A percentile compares a stretch with the other conserved stretches of the same genome.
Evolutionary conservation across 2,113 vertebrate species (phyloP).

Genomic region (Eclectus roratus): DNA sequence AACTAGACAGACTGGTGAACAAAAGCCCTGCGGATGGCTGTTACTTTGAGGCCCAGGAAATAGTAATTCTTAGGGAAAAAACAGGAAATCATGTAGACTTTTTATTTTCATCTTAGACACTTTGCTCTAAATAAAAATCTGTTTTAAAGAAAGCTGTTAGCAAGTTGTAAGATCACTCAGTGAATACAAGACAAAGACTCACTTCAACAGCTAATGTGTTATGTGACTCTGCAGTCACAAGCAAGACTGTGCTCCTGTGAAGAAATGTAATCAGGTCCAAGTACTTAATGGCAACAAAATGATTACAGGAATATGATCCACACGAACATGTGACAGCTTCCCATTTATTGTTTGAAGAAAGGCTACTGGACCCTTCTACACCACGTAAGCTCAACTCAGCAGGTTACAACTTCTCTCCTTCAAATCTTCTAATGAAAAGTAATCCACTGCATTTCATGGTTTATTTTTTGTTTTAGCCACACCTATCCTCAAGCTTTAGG

Average conservation of each 20-base stretch:
- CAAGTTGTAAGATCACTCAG: not conserved
- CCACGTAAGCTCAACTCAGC: not conserved
- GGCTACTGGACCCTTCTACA: not conserved
- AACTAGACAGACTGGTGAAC: rapidly evolving
- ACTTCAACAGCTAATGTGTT: not conserved
- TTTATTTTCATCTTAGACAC: not conserved
- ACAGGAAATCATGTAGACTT: not conserved
- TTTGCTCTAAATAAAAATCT: not conserved
- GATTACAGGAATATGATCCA: not conserved
- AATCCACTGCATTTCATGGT: not conserved
- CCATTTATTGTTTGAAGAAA: not conserved
- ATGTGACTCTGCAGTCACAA: not conserved
- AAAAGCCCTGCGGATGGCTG: not conserved
- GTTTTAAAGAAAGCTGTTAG: not conserved
- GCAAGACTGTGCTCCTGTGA: no score
- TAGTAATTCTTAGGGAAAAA: not conserved
- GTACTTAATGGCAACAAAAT: not conserved
- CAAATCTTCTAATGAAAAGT: not conserved
- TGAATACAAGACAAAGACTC: not conserved
- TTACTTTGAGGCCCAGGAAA: not conserved
- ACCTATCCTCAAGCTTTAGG: not conserved
- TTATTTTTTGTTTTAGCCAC: not conserved
- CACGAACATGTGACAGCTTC: not conserved
- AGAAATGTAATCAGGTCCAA: not conserved
- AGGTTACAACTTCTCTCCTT: not conserved